Percentiles rank a stretch among this genome's conserved stretches.
Conservation (phyloP, 2,888 invertebrate species). For the Dendrolimus pini region DNA sequence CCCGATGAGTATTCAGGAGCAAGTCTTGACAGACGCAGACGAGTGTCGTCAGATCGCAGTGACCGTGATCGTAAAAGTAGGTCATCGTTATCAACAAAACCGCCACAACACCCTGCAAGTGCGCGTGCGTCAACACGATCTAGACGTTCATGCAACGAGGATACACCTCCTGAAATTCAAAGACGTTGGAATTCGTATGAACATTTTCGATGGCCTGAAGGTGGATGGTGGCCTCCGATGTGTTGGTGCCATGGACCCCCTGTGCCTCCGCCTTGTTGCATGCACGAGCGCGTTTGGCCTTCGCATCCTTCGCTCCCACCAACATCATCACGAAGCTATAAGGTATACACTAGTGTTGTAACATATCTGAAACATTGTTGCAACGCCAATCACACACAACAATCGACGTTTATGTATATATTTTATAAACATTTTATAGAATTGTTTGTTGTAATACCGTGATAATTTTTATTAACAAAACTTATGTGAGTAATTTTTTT, state of each 20-base stretch:
- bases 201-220: conserved; percentile 78
- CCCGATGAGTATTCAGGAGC: conserved; percentile 54
- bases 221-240: conserved; percentile 66
- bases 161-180: conserved; percentile 60
- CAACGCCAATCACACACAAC: too few relatives aligned
- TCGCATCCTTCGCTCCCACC: conserved; percentile 65
- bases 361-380: too few relatives aligned
- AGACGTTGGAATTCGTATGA: conserved; percentile 75
- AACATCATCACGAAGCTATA: conserved; percentile 48
- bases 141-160: conserved; percentile 52
- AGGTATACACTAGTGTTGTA: conserved; percentile 44
- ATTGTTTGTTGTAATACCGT: not conserved
- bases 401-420: too few relatives aligned
- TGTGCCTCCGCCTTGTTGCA: conserved; percentile 61
- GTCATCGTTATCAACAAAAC: conserved; percentile 75
- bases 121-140: conserved; percentile 60
- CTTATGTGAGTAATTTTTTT: not conserved
- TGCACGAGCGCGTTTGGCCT: conserved; percentile 68
- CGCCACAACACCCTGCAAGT: conserved; percentile 62
- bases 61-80: conserved; percentile 81
- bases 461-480: not conserved
- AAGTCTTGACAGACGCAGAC: conserved; percentile 76
- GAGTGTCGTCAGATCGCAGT: conserved; percentile 64
- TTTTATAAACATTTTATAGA: too few relatives aligned
- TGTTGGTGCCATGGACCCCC: conserved; percentile 69